Percentiles rank a stretch among this genome's conserved stretches.
phyloP scores from a whole-genome alignment of 2,888 invertebrate genomes.

The Eupithecia abbreviata region DNA sequence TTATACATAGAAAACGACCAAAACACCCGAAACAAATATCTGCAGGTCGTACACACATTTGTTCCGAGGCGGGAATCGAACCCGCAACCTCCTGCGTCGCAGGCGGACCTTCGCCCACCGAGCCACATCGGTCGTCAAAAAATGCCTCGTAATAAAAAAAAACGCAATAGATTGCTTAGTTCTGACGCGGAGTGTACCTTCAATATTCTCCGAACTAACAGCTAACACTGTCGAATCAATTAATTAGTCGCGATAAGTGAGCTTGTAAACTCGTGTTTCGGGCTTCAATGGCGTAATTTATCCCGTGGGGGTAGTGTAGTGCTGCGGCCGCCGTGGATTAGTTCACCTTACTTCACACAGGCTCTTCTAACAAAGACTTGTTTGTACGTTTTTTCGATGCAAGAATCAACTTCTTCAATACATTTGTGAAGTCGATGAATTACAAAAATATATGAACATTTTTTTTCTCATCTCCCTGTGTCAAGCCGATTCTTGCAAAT shows the following conservation, averaged over 20 bases:
- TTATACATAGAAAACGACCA: no score
- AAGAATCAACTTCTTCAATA: no score
- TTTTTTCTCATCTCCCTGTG: no score
- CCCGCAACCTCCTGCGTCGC: no score
- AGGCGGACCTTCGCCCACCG: no score
- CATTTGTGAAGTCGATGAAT: no score
- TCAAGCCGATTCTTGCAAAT: no score
- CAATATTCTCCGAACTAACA: not conserved
- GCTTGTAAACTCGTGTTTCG: slow-evolving; percentile 8
- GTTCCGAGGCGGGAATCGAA: no score
- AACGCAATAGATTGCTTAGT: not conserved
- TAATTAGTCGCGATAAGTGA: slow-evolving; percentile 10
- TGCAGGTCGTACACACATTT: no score
- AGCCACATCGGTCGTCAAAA: no score
- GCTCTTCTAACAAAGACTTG: not conserved
- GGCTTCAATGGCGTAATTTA: slow-evolving; percentile 7
- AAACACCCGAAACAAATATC: no score
- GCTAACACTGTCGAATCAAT: slow-evolving; percentile 10
- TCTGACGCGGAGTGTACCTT: not conserved
- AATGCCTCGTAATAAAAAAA: not conserved
- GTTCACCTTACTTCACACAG: not conserved
- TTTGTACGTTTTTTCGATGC: not conserved
- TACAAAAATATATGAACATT: no score
- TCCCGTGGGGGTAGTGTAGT: not conserved
- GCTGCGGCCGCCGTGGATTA: not conserved